Evolutionary conservation across 2,797 vertebrate species (phyloP).

Genomic region (Huso huso): DNA sequence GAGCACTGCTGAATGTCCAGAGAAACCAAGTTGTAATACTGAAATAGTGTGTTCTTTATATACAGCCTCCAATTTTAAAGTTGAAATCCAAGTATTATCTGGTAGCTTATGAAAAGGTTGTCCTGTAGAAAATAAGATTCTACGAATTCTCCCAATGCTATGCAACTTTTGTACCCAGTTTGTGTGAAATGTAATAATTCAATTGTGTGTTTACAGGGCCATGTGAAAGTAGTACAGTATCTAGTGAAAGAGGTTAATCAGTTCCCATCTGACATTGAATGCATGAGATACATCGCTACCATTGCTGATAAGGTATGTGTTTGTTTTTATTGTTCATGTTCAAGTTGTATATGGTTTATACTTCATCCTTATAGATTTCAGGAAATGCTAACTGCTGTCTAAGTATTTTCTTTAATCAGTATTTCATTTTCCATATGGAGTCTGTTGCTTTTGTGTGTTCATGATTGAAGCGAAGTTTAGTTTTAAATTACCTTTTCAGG

Average conservation of each 20-base stretch:
- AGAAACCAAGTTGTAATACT: too few species aligned
- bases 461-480: neutral
- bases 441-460: neutral
- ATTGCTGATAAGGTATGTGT: slow-evolving; percentile 89
- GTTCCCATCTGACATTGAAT: slow-evolving; percentile 96
- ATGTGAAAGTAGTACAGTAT: slow-evolving; percentile 97
- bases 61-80: neutral
- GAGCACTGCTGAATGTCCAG: too few species aligned
- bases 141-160: too few species aligned
- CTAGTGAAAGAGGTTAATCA: slow-evolving; percentile 98
- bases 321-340: neutral
- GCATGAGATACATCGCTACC: slow-evolving; percentile 97
- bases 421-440: too few species aligned
- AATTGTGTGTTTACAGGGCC: slow-evolving; percentile 67
- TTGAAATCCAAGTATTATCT: neutral
- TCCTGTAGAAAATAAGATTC: neutral
- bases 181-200: neutral
- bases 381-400: too few species aligned
- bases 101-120: neutral
- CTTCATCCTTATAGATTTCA: too few species aligned
- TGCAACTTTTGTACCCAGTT: neutral
- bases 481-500: slow-evolving; percentile 49
- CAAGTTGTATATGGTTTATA: neutral
- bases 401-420: too few species aligned
- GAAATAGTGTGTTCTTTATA: too few species aligned